These are phyloP conservation scores for Potamarius usumacintae DNA, from an alignment of 2,113 vertebrate genomes.

Conservation along the genomic window DNA sequence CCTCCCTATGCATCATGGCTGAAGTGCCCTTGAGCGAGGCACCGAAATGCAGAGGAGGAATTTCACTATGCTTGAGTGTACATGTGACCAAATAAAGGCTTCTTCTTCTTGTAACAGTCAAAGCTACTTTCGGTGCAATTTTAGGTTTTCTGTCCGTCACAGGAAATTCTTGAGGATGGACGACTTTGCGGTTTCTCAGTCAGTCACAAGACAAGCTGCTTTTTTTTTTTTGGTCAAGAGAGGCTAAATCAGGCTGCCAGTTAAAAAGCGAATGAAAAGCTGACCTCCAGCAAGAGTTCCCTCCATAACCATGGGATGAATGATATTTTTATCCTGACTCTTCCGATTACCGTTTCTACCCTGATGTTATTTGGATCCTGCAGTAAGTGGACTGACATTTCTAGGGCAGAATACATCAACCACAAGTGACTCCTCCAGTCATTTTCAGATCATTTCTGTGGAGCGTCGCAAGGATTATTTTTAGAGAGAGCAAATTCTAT, in stretches of 20 bases:
- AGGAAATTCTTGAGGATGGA: too few relatives aligned
- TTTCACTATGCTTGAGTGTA: too few relatives aligned
- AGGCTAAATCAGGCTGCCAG: not conserved
- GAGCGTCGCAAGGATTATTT: not conserved
- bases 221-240: too few relatives aligned
- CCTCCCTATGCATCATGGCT: too few relatives aligned
- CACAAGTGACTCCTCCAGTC: too few relatives aligned
- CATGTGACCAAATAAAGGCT: too few relatives aligned
- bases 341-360: too few relatives aligned
- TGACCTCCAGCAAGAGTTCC: not conserved
- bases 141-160: not conserved
- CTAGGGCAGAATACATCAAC: not conserved
- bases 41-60: too few relatives aligned
- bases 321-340: too few relatives aligned
- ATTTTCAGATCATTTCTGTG: too few relatives aligned
- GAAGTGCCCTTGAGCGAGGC: too few relatives aligned
- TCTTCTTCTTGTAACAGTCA: not conserved
- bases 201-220: not conserved
- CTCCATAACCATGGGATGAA: not conserved
- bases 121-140: not conserved
- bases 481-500: not conserved
- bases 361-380: too few relatives aligned
- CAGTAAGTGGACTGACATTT: not conserved
- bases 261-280: not conserved
- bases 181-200: not conserved